Base-by-base conservation (phyloP, 2,113 vertebrate species). In the Tetrao urogallus region DNA sequence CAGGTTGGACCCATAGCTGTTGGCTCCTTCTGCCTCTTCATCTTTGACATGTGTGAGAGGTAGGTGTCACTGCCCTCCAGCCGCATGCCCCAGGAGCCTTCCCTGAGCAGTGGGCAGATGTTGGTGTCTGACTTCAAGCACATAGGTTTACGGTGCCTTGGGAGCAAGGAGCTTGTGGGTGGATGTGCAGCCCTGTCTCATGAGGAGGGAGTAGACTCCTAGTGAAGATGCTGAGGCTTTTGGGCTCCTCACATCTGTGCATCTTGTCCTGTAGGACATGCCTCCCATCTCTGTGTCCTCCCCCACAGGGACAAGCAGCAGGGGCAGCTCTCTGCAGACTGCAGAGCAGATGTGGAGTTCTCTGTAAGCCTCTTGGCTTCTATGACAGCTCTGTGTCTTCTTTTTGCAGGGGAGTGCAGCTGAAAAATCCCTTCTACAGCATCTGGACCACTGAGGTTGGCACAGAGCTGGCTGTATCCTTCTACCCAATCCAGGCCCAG, bases 31-130 rank as follows among this genome's bases (percentile, higher is more conserved):
- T 99, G 99, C 95, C 99, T 99, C 79, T 99, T 99, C 96, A 98
- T 99, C 96, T 99, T 99, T 5, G 99, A 99, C 94, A 99, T 99
- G 99, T 99, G 99, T 28, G 99, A 99, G 97, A 99, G 99, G 99
- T 99, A 88, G 98, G 82, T 58, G 21, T 64, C 1, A 0, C 54
- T 19, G 65, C 32, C 73, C 38, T 16, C 20, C 19, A 74, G n/a
- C 40, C 6, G 10, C 8, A 4, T n/a, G 43, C 32, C n/a, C 1
- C 1, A 21, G 36, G 16, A 57, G 5, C 28, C 40, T 36, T 66
- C 48, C 48, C 38, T 57, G 21, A 47, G 10, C 8, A 30, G 16
- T 17, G 20, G n/a, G 47, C 47, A 13, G n/a, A 36, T n/a, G 24
- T 36, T 8, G 61, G 36, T 8, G 61, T 25, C 25, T 27, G 11